These are phyloP conservation scores for Mus caroli DNA, from an alignment of 2,797 vertebrate species.

Conservation along the genomic window DNA sequence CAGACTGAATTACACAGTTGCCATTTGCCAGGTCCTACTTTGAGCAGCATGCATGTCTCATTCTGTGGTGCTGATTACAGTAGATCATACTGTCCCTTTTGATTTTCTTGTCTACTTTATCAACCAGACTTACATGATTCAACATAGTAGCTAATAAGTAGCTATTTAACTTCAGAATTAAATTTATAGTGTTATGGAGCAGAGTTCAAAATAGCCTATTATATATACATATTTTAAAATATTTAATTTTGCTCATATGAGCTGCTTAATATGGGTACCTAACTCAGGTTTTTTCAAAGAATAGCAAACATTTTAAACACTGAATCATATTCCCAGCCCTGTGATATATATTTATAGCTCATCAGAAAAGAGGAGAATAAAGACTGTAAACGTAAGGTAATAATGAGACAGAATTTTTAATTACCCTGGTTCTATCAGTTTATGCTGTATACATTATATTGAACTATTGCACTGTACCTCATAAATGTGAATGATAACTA, in stretches of 20 bases:
- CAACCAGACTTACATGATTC: background rate
- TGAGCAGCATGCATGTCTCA: background rate
- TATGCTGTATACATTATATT: background rate
- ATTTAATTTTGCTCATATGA: background rate
- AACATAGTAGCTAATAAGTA: background rate
- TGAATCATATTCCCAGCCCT: background rate
- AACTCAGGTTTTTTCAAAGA: background rate
- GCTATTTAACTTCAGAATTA: slow-evolving; percentile 24
- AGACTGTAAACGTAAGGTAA: background rate
- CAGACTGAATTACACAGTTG: background rate
- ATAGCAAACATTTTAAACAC: background rate
- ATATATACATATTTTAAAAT: background rate
- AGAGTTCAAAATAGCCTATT: background rate
- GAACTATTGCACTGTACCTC: background rate
- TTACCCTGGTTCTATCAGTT: background rate
- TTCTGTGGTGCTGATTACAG: background rate
- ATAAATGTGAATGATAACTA: background rate
- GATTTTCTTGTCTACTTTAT: slow-evolving; percentile 47
- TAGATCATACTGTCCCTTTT: background rate
- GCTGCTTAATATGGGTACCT: background rate
- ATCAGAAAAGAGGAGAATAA: background rate
- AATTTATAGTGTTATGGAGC: background rate
- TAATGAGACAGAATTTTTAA: background rate
- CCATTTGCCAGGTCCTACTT: background rate
- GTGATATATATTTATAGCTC: background rate